phyloP scores from a whole-genome alignment of 1,140 invertebrate species.

The Drosophila teissieri region DNA sequence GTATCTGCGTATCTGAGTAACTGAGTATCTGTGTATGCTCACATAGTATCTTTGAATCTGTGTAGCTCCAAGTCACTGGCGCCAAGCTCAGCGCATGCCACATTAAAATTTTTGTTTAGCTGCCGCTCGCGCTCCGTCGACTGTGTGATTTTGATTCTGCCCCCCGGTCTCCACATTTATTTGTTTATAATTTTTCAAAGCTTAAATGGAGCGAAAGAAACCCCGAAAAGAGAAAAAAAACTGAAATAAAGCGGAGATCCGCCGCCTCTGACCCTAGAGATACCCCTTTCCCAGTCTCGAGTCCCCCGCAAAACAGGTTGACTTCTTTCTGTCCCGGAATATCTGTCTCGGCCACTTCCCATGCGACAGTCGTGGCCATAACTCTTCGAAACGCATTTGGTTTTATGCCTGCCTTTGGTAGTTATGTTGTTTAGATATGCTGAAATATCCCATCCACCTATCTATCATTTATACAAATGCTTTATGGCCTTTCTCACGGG shows the following conservation, averaged over 20 bases:
- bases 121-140: slow-evolving; percentile 54
- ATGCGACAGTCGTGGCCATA: slow-evolving; percentile 31
- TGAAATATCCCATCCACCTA: slow-evolving; percentile 24
- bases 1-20: slow-evolving; percentile 17
- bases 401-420: slow-evolving; percentile 19
- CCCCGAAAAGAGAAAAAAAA: slow-evolving; percentile 18
- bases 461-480: slow-evolving; percentile 35
- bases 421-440: slow-evolving; percentile 37
- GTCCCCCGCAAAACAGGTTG: slow-evolving; percentile 21
- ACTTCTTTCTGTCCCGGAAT: not conserved
- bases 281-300: not conserved
- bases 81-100: slow-evolving; percentile 73
- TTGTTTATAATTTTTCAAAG: slow-evolving; percentile 81
- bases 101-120: slow-evolving; percentile 65
- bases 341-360: slow-evolving; percentile 20
- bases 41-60: too few relatives aligned
- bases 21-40: not conserved
- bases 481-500: slow-evolving; percentile 18
- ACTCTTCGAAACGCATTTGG: slow-evolving; percentile 28
- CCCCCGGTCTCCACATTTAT: slow-evolving; percentile 51
- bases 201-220: slow-evolving; percentile 73
- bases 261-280: slow-evolving; percentile 1
- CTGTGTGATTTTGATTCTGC: slow-evolving; percentile 71
- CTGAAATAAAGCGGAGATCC: not conserved
- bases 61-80: slow-evolving; percentile 26